phyloP scores from a whole-genome alignment of 2,888 invertebrate species.

The Ecliptopera silaceata region DNA sequence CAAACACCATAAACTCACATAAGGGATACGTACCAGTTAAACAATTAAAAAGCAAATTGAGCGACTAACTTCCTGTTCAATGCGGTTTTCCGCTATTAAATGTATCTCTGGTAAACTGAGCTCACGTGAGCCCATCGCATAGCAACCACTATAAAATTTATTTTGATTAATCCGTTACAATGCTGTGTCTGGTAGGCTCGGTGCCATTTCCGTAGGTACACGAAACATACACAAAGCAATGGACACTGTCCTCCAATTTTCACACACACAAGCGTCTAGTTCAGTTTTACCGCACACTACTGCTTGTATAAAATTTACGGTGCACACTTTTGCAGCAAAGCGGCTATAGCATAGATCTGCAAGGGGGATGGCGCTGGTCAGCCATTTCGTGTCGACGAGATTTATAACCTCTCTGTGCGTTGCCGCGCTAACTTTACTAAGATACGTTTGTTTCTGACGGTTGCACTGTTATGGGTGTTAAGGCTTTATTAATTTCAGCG shows the following conservation, averaged over 20 bases:
- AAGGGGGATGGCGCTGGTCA: slow-evolving; percentile 72
- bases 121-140: slow-evolving; percentile 42
- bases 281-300: slow-evolving; percentile 78
- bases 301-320: slow-evolving; percentile 81
- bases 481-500: slow-evolving; percentile 41
- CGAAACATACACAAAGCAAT: slow-evolving; percentile 71
- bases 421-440: slow-evolving; percentile 67
- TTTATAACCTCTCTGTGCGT: slow-evolving; percentile 79
- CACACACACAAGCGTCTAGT: slow-evolving; percentile 65
- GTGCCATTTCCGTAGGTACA: slow-evolving; percentile 53
- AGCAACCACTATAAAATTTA: slow-evolving; percentile 58
- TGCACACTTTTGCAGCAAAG: slow-evolving; percentile 78
- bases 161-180: slow-evolving; percentile 55
- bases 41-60: slow-evolving; percentile 7
- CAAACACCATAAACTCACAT: neutral
- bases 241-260: slow-evolving; percentile 75
- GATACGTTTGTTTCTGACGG: slow-evolving; percentile 68
- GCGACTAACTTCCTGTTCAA: neutral
- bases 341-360: slow-evolving; percentile 69
- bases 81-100: slow-evolving; percentile 52
- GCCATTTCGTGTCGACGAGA: slow-evolving; percentile 81
- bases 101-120: slow-evolving; percentile 59
- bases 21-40: neutral
- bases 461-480: slow-evolving; percentile 39
- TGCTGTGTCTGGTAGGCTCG: slow-evolving; percentile 54